Conservation (phyloP, 1,140 invertebrate genomes). For the Pseudachorutes palmiensis region DNA sequence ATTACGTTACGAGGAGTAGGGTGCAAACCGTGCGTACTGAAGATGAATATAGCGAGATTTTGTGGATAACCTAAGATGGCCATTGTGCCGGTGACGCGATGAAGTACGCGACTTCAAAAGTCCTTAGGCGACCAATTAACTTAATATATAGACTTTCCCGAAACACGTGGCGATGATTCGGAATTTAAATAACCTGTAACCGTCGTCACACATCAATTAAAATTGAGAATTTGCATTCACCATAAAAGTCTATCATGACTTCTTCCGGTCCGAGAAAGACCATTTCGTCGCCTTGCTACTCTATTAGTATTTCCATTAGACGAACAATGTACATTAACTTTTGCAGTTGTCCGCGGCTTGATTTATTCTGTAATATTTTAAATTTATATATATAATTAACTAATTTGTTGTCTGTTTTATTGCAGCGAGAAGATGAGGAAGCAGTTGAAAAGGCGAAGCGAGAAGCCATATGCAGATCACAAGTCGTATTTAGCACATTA, state of each 20-base stretch:
- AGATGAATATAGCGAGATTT: no score
- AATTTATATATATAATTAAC: no score
- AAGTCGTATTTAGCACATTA: conserved; percentile 24
- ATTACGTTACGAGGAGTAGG: no score
- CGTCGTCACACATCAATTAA: background rate
- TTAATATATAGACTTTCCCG: background rate
- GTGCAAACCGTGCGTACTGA: no score
- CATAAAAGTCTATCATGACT: background rate
- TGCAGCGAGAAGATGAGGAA: background rate
- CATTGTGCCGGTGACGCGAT: background rate
- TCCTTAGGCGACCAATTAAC: background rate
- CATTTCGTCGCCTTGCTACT: background rate
- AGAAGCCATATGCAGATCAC: background rate
- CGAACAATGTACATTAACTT: no score
- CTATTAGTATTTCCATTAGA: no score
- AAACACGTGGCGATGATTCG: background rate
- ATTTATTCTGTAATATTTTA: no score
- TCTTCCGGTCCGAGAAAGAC: background rate
- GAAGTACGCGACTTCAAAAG: background rate
- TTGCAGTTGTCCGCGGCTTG: no score
- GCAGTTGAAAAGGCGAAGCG: background rate
- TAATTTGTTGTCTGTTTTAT: background rate
- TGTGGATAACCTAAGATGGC: no score
- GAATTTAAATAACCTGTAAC: background rate
- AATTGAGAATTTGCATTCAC: background rate